Evolutionary conservation across 1,140 invertebrate species (phyloP).

Genomic region (Dendrolimus punctatus): DNA sequence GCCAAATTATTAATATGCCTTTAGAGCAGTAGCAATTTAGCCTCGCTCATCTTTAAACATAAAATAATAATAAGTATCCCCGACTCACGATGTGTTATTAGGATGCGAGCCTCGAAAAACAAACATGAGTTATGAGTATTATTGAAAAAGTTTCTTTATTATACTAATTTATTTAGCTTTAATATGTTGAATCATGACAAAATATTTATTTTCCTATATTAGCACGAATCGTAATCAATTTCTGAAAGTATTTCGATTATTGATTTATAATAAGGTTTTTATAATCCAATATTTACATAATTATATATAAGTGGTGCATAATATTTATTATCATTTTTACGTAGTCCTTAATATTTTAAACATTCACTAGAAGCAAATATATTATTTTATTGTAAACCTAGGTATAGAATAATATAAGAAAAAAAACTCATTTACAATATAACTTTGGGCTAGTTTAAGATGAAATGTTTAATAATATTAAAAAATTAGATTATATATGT

Average conservation of each 20-base stretch:
- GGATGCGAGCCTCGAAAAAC: neutral
- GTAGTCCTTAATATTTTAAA: neutral
- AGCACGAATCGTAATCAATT: neutral
- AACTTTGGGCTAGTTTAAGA: no score
- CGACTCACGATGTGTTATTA: neutral
- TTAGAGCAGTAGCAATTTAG: no score
- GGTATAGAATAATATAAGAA: no score
- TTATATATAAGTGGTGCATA: constrained; percentile 1
- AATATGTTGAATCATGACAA: constrained; percentile 62
- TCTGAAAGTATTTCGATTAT: neutral
- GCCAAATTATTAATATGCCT: no score
- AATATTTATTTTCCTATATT: constrained; percentile 53
- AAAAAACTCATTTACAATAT: no score
- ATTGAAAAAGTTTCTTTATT: constrained; percentile 36
- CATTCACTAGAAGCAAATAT: no score
- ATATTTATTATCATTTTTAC: constrained; percentile 1
- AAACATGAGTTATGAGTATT: constrained; percentile 31
- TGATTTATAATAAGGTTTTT: neutral
- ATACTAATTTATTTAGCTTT: constrained; percentile 34
- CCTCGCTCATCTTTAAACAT: no score
- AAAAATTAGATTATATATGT: no score
- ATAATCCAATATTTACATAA: neutral
- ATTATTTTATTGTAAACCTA: no score
- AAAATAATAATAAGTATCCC: no score
- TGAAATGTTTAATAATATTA: no score